Evolutionary conservation across 2,888 invertebrate species (phyloP), one percentile per base, ranked within the genome.

Genomic region (Rhabditophanes sp.): DNA sequence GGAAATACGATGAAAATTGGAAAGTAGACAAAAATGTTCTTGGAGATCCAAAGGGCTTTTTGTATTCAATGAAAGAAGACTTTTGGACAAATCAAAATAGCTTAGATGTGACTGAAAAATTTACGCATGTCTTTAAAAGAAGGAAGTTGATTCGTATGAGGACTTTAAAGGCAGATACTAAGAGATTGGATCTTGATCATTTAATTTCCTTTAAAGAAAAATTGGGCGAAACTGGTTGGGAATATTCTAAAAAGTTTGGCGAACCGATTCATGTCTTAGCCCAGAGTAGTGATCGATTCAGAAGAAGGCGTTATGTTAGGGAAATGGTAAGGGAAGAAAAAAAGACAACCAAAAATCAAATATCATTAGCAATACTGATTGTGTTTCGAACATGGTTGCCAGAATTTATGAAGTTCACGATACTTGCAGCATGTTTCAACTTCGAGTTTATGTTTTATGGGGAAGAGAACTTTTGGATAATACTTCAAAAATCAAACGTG

Each of bases 41-140:
- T 14, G 56, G 57, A 12, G 56, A 54, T 21, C 42, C 45, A 12
- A 45, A 55, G 9, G 57, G 58, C 27, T 58, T 54, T 54, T 20
- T 37, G 8, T 58, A 58, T 25, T 46, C 56, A 5, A 30, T 41
- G 12, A 37, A 35, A 8, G 39, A 40, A 1, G 33, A 42, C 8
- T 58, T 58, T 32, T 44, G 46, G 41, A 47, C 44, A 11, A 33
- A 41, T 2, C 35, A 35, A 6, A 40, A 41, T 18, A 30, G 22
- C 9, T 29, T 14, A 8, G 40, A 37, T 6, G 28, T 25, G 14
- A 15, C 15, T 7, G 35, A 39, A 24, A 28, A 38, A 32, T 17
- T n/a, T 14, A 12, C 20, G 9, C 26, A 19, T 15, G 16, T 25
- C 11, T 25, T 24, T 27, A 15, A 27, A 15, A 19, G 9, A 35